phyloP scores from a whole-genome alignment of 2,797 vertebrate species.

The Myotis pilosus region DNA sequence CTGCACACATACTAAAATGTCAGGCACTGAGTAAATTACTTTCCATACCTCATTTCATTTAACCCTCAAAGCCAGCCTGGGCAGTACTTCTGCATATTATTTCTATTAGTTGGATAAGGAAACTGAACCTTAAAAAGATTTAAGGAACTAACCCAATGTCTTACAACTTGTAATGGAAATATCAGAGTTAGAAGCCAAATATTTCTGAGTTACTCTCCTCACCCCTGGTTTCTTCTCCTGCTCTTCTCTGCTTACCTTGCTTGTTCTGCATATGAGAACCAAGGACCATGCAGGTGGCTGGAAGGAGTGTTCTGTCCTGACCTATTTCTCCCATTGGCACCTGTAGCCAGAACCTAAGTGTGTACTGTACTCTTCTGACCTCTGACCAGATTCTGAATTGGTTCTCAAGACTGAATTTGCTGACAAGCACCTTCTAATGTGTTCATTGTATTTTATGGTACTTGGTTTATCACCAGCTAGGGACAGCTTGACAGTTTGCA shows the following conservation, averaged over 20 bases:
- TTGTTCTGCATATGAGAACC: not conserved
- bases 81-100: not conserved
- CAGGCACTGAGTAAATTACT: not conserved
- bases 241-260: not conserved
- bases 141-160: not conserved
- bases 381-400: constrained; percentile 20
- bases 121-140: not conserved
- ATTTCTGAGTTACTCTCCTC: not conserved
- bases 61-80: not conserved
- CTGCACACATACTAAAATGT: not conserved
- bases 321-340: not conserved
- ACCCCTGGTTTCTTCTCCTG: not conserved
- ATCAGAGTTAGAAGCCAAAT: not conserved
- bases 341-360: not conserved
- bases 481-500: constrained; percentile 52
- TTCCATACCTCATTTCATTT: not conserved
- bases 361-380: not conserved
- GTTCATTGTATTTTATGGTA: constrained; percentile 48
- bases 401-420: constrained; percentile 25
- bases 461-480: constrained; percentile 23
- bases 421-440: not conserved
- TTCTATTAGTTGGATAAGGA: not conserved
- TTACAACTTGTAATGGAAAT: not conserved
- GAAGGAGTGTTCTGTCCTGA: not conserved
- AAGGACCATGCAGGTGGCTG: not conserved